These are phyloP conservation scores for Teinopalpus imperialis DNA, from an alignment of 2,888 invertebrate genomes.

Conservation along the genomic window DNA sequence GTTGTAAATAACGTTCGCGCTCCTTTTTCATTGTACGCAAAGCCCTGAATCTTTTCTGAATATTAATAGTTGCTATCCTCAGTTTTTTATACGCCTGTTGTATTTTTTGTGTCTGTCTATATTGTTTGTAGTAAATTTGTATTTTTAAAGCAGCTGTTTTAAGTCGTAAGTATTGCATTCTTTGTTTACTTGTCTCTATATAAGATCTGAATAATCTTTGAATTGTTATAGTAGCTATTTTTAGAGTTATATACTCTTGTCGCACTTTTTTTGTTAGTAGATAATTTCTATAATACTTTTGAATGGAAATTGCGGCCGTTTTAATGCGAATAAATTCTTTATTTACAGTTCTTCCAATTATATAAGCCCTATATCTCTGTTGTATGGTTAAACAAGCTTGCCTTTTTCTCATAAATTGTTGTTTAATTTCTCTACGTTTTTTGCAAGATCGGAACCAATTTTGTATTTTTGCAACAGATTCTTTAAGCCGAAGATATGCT, in stretches of 20 bases:
- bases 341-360: constrained; percentile 51
- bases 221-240: constrained; percentile 43
- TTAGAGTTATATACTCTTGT: constrained; percentile 44
- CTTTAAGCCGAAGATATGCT: constrained; percentile 49
- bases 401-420: constrained; percentile 46
- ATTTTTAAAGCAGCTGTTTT: constrained; percentile 43
- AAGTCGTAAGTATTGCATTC: constrained; percentile 39
- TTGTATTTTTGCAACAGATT: constrained; percentile 65
- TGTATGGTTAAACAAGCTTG: constrained; percentile 70
- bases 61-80: constrained; percentile 50
- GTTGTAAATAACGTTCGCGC: constrained; percentile 49
- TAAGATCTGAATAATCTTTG: constrained; percentile 52
- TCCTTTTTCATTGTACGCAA: constrained; percentile 52
- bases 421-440: constrained; percentile 42
- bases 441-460: constrained; percentile 61
- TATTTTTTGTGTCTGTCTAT: constrained; percentile 41
- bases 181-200: constrained; percentile 43
- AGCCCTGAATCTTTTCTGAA: constrained; percentile 68
- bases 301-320: constrained; percentile 57
- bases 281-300: constrained; percentile 56
- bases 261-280: constrained; percentile 49
- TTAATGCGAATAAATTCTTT: constrained; percentile 52
- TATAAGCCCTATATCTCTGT: constrained; percentile 55
- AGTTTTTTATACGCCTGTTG: constrained; percentile 56
- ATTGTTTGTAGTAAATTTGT: constrained; percentile 48